phyloP scores from a whole-genome alignment of 2,113 vertebrate species.

The Micromys minutus region DNA sequence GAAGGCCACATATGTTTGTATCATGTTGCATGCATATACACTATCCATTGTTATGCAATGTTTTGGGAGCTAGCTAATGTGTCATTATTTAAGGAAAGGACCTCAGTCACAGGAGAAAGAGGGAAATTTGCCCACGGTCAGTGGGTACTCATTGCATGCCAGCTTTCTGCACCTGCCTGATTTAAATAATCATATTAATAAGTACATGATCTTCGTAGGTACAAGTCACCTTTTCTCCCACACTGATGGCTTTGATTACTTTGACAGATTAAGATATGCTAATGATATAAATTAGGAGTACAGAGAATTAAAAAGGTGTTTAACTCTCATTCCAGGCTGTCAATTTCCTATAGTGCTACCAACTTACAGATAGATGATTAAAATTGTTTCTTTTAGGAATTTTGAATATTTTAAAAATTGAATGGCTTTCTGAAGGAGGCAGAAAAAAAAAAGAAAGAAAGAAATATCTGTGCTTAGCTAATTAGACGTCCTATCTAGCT shows the following conservation, averaged over 20 bases:
- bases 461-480: conserved; percentile 74
- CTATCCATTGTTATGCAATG: neutral
- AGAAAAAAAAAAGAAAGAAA: conserved; percentile 69
- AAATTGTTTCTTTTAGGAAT: conserved; percentile 78
- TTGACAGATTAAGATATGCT: conserved; percentile 82
- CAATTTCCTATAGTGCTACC: conserved; percentile 82
- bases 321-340: conserved; percentile 80
- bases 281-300: conserved; percentile 83
- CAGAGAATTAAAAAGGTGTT: conserved; percentile 82
- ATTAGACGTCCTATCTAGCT: conserved; percentile 76
- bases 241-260: conserved; percentile 81
- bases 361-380: conserved; percentile 82
- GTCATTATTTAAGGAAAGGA: neutral
- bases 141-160: neutral
- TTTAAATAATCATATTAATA: conserved; percentile 75
- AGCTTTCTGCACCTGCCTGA: conserved; percentile 6
- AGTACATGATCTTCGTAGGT: conserved; percentile 63
- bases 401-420: conserved; percentile 83
- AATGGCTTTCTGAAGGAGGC: conserved; percentile 78
- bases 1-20: neutral
- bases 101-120: neutral
- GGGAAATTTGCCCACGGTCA: conserved; percentile 18
- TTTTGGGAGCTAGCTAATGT: neutral
- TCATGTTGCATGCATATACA: neutral
- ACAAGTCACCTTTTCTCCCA: conserved; percentile 79